Conservation (phyloP, 30 jellyfish, hydroid and myxozoan genomes). For the Aurelia sp. region DNA sequence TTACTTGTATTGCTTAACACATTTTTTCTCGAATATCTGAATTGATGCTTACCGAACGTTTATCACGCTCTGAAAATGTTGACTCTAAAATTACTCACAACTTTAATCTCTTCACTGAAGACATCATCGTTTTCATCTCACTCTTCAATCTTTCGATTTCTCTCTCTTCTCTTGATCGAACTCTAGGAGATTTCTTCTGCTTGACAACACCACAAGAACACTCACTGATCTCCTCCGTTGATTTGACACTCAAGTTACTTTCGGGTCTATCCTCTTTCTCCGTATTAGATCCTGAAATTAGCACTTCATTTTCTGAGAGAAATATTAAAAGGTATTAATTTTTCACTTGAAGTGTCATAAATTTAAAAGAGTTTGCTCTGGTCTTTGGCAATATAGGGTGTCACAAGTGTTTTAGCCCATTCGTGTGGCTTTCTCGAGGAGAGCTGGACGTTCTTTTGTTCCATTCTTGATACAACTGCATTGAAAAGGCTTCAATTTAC, state of each 20-base stretch:
- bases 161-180: background rate
- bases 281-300: background rate
- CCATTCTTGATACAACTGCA: too few species aligned
- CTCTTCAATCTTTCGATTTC: background rate
- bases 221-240: background rate
- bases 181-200: background rate
- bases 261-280: background rate
- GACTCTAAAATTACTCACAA: background rate
- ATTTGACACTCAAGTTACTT: background rate
- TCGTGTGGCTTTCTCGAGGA: too few species aligned
- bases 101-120: slow-evolving; percentile 12
- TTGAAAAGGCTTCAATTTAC: too few species aligned
- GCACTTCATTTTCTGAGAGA: background rate
- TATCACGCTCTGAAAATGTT: background rate
- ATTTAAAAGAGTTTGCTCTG: too few species aligned
- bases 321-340: too few species aligned
- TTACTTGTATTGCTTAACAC: too few species aligned
- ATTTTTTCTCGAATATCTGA: too few species aligned
- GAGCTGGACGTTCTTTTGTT: too few species aligned
- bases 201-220: background rate
- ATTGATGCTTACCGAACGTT: background rate
- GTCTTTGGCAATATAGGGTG: too few species aligned
- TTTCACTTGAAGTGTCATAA: too few species aligned
- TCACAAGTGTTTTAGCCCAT: too few species aligned
- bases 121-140: background rate